Base-by-base conservation (phyloP, 2,797 vertebrate species). In the Thamnophis elegans region DNA sequence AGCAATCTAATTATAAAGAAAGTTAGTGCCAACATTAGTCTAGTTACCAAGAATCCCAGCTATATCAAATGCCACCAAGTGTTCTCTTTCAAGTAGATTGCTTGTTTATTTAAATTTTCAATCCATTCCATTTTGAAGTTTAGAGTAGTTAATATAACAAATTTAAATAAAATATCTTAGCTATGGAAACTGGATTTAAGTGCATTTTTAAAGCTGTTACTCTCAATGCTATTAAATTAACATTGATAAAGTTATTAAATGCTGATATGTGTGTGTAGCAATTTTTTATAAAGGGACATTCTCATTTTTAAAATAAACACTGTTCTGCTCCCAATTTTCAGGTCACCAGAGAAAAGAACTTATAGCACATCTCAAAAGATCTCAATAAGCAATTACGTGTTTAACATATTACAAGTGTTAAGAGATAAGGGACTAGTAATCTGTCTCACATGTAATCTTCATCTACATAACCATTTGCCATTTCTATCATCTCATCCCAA, bases 1-100 rank as follows among this genome's bases (percentile, higher is more conserved):
- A 60, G 92, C 90, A 91, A 93, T 91, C 90, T 93, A 93, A 91
- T 93, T 93, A 93, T 91, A 91, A 85, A 91, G 56, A 62, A 91
- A 93, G 73, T 88, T 53, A 85, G 62, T 89, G 90, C 92, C 92
- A 93, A 85, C 86, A n/a, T 91, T 91, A 91, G 68, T 93, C 90
- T 56, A 56, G 90, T 93, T 91, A 93, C 92, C 58, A 56, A 88
- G 87, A 93, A 87, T 73, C 68, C 56, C 53, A 91, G 68, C 51
- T 20, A 51, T 62, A 91, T 82, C 86, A 93, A 89, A 91, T 89
- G 92, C 86, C 86, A 93, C n/a, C 56, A 85, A 88, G 86, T 88
- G 68, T 91, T 89, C 88, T 58, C 68, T 85, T 91, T 89, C 86
- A 88, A 93, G 85, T 88, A 89, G 47, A 85, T 91, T 88, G 65